Conservation (phyloP, 2,113 vertebrate species). For the Argyrosomus japonicus region DNA sequence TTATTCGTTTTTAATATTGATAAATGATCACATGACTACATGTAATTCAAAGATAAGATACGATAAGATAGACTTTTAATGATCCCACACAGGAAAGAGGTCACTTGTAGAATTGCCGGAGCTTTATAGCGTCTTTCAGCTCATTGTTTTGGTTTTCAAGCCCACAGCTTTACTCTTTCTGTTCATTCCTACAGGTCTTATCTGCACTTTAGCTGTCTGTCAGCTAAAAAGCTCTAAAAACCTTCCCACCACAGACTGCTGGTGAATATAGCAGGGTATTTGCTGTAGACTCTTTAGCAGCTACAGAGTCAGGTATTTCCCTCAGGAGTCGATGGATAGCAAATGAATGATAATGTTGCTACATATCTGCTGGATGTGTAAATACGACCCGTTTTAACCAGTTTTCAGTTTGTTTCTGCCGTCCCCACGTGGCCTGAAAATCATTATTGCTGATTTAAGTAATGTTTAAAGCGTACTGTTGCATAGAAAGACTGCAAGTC, state of each 20-base stretch:
- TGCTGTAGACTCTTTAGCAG: background rate
- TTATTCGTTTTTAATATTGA: background rate
- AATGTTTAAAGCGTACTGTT: background rate
- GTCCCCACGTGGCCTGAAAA: background rate
- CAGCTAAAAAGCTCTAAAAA: background rate
- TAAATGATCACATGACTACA: background rate
- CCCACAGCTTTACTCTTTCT: background rate
- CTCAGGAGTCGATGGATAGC: background rate
- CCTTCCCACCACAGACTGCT: slow-evolving; percentile 1
- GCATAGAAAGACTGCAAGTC: background rate
- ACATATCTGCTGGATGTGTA: background rate
- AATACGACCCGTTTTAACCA: background rate
- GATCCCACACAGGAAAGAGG: no score
- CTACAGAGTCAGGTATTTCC: background rate
- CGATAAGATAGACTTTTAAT: no score
- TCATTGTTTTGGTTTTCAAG: background rate
- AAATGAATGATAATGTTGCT: background rate
- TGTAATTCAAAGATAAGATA: no score
- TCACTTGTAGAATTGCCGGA: background rate
- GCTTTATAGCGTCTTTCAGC: background rate
- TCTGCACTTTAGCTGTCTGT: background rate
- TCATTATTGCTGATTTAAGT: background rate
- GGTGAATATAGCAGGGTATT: background rate
- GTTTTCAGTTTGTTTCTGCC: background rate
- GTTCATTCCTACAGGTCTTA: background rate